These are phyloP conservation scores for Gobio gobio DNA, from an alignment of 2,113 vertebrate species.

Conservation along the genomic window DNA sequence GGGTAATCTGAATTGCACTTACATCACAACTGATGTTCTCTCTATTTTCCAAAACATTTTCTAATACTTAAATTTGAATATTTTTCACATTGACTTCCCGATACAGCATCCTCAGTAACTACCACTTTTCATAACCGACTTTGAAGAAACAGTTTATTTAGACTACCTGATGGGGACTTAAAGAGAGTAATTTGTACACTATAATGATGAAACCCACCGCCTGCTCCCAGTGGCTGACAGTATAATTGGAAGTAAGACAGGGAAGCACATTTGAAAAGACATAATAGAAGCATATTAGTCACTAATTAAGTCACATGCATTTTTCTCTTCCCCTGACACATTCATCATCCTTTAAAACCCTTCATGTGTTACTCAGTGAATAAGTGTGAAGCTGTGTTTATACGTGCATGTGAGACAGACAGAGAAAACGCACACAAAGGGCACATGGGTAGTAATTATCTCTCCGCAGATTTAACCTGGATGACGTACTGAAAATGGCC, in stretches of 20 bases:
- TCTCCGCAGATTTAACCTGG: neutral
- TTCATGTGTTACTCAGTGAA: constrained; percentile 8
- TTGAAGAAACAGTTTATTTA: constrained; percentile 38
- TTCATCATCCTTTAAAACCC: constrained; percentile 48
- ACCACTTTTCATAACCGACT: neutral
- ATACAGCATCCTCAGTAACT: neutral
- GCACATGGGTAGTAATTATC: constrained; percentile 31
- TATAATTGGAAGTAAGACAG: constrained; percentile 51
- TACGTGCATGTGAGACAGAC: neutral
- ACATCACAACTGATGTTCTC: neutral
- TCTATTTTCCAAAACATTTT: neutral
- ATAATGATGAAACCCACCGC: constrained; percentile 26
- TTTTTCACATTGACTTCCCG: neutral
- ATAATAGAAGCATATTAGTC: constrained; percentile 57
- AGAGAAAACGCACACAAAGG: constrained; percentile 19
- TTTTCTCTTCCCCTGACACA: constrained; percentile 52
- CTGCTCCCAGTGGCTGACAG: constrained; percentile 27
- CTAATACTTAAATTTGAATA: constrained; percentile 13
- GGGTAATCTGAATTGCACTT: neutral
- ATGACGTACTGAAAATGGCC: constrained; percentile 18
- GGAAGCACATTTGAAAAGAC: constrained; percentile 39
- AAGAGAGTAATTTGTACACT: constrained; percentile 47
- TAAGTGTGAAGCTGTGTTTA: constrained; percentile 37
- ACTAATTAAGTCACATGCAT: constrained; percentile 57
- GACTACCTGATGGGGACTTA: constrained; percentile 36